Evolutionary conservation across 1,140 invertebrate genomes (phyloP).

Genomic region (Lepidotrigona ventralis): DNA sequence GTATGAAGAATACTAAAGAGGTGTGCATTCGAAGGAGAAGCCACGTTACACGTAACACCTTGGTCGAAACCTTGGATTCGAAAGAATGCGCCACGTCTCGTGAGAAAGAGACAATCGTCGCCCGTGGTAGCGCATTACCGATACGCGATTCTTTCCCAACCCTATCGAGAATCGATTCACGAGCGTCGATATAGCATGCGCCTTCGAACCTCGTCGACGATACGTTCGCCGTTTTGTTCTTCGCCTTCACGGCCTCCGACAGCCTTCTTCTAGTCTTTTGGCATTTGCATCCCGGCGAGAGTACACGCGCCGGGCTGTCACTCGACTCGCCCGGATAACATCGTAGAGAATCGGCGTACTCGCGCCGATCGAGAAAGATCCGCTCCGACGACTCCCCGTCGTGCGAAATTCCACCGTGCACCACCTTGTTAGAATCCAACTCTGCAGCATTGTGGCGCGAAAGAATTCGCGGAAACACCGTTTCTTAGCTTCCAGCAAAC

Average conservation of each 20-base stretch:
- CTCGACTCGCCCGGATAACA: no score
- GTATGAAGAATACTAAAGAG: no score
- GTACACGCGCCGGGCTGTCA: no score
- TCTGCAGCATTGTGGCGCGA: not conserved
- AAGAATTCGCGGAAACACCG: not conserved
- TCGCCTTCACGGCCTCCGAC: no score
- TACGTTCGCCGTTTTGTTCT: not conserved
- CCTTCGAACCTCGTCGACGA: no score
- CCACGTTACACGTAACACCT: no score
- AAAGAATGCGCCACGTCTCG: not conserved
- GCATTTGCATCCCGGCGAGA: no score
- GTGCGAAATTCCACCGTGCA: slow-evolving; percentile 14
- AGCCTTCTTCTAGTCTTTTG: no score
- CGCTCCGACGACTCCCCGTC: slow-evolving; percentile 13
- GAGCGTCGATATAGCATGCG: no score
- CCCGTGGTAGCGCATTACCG: slow-evolving; percentile 6
- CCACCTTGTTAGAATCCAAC: not conserved
- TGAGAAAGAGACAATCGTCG: not conserved
- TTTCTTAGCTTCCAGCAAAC: not conserved
- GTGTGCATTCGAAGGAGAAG: no score
- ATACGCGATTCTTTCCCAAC: not conserved
- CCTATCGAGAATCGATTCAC: slow-evolving; percentile 24
- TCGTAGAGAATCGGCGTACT: slow-evolving; percentile 27
- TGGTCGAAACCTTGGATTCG: not conserved
- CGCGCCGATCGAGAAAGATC: not conserved